phyloP scores from a whole-genome alignment of 2,797 vertebrate species.

The Arrhamphus sclerolepis region DNA sequence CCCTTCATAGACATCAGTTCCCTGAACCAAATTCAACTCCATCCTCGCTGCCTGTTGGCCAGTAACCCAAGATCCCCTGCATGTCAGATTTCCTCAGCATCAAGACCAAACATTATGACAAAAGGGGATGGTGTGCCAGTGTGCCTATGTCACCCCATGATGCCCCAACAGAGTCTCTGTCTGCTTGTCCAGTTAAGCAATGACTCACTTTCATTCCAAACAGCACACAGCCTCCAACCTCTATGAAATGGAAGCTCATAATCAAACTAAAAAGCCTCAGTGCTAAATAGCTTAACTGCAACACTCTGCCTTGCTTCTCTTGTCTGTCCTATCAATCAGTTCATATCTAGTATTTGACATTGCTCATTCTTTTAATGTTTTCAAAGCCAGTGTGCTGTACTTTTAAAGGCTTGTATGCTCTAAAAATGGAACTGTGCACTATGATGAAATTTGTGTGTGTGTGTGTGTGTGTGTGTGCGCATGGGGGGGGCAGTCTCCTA shows the following conservation, averaged over 20 bases:
- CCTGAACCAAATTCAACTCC: constrained; percentile 42
- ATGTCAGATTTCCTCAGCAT: constrained; percentile 33
- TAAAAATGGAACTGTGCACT: not conserved
- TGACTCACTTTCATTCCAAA: constrained; percentile 69
- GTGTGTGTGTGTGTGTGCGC: constrained; percentile 17
- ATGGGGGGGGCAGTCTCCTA: too few species aligned
- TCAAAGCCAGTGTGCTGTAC: constrained; percentile 39
- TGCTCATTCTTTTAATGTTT: constrained; percentile 41
- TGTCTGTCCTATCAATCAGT: constrained; percentile 41
- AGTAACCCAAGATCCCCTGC: constrained; percentile 10
- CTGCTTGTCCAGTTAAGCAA: constrained; percentile 47
- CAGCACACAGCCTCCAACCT: constrained; percentile 57
- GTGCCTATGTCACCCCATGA: constrained; percentile 37
- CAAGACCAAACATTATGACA: constrained; percentile 23
- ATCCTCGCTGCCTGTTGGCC: constrained; percentile 36
- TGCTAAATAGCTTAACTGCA: constrained; percentile 79
- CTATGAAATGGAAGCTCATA: constrained; percentile 75
- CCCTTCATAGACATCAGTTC: constrained; percentile 31
- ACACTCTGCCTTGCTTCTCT: constrained; percentile 47
- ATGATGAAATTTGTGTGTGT: constrained; percentile 18
- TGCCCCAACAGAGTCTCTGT: constrained; percentile 27
- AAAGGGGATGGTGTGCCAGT: constrained; percentile 30
- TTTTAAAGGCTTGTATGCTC: constrained; percentile 8
- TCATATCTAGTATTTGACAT: constrained; percentile 64
- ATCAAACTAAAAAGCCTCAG: constrained; percentile 79